phyloP scores from a whole-genome alignment of 2,113 vertebrate genomes.

The Alces alces region DNA sequence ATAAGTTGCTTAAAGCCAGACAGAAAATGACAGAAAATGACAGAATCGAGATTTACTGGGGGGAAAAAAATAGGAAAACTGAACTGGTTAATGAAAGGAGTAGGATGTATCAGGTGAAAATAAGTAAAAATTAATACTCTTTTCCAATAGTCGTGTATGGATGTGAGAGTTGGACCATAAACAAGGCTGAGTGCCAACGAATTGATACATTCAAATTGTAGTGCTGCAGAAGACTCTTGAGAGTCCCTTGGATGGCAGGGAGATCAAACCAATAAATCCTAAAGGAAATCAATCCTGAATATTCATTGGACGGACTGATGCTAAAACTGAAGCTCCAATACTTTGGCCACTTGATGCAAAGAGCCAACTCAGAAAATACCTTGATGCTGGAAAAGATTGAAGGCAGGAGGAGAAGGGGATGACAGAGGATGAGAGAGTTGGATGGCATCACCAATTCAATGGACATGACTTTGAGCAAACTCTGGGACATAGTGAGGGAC shows the following conservation, averaged over 20 bases:
- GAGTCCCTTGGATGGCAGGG: neutral
- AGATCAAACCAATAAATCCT: neutral
- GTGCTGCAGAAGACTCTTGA: neutral
- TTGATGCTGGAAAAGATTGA: neutral
- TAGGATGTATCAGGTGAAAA: neutral
- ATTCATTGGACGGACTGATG: neutral
- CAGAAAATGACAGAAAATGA: neutral
- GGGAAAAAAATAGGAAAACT: accelerated
- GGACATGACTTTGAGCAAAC: neutral
- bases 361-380: neutral
- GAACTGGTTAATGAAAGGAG: neutral
- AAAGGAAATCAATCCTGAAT: neutral
- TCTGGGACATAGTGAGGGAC: neutral
- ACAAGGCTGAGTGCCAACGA: neutral
- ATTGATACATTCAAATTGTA: neutral
- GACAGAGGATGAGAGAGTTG: neutral
- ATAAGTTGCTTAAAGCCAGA: neutral
- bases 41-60: neutral
- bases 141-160: neutral
- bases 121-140: neutral
- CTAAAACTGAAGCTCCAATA: neutral
- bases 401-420: neutral
- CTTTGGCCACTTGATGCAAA: neutral
- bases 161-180: neutral
- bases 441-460: neutral